Base-by-base conservation (phyloP, 2,888 invertebrate genomes). In the Dimorphilus gyrociliatus region DNA sequence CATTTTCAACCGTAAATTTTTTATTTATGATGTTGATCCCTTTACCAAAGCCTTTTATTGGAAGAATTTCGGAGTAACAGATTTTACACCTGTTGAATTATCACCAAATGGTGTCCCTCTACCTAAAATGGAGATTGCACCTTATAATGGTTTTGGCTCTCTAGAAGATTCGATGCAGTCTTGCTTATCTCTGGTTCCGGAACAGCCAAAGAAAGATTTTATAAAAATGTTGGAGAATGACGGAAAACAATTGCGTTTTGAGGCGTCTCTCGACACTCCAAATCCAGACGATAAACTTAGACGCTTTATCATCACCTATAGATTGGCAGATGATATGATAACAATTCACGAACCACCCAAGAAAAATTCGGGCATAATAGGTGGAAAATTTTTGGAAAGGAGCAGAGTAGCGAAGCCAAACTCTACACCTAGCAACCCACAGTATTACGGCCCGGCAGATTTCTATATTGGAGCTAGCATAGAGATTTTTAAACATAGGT, bases 21-120 rank as follows among this genome's bases (percentile, higher is more conserved):
- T 81, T 6, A 60, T 85, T 3, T 75, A 72, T 43, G 78, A 84
- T 55, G 80, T 80, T 52, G 82, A 84, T 51, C 57, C 66, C 13
- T 81, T 79, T 60, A 82, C 84, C 0, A 71, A 80, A 42, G 72
- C 70, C 40, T 84, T 78, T 60, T 84, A 72, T 55, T 68, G 71
- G 37, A 51, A 57, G 31, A 51, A 63, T 36, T 64, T 63, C 35
- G 59, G 60, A 19, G 41, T 60, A 27, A 59, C 57, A 10, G 60
- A 65, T 15, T 64, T 65, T 47, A 49, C 50, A 4, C 51, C 60
- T 1, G 49, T 64, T 12, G 55, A 60, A 32, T 52, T 64, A 3
- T 41, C 51, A 17, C 43, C 39, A 21, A 39, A 38, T 23, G 19
- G 34, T 8, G 47, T 46, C 32, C 46, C 45, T 19, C 38, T 47